phyloP scores from a whole-genome alignment of 2,888 invertebrate species.

The Macaria notata region DNA sequence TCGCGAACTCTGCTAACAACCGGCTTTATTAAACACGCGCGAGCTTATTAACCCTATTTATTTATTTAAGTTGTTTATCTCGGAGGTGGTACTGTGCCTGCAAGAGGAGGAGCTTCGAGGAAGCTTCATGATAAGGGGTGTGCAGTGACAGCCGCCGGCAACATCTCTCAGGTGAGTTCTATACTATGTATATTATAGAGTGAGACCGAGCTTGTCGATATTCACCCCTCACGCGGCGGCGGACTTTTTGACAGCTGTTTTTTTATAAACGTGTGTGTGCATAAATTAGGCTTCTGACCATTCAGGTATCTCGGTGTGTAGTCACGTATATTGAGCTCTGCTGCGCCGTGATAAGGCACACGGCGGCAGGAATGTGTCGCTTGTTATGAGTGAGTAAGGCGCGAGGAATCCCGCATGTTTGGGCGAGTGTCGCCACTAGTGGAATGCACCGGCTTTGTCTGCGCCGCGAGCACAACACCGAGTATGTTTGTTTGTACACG shows the following conservation, averaged over 20 bases:
- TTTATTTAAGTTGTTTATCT: slow-evolving; percentile 50
- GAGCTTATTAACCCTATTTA: slow-evolving; percentile 51
- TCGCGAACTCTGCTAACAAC: slow-evolving; percentile 51
- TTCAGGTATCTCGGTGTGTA: slow-evolving; percentile 18
- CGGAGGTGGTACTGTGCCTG: slow-evolving; percentile 63
- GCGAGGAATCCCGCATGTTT: slow-evolving; percentile 32
- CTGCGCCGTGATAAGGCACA: slow-evolving; percentile 12
- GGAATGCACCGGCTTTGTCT: slow-evolving; percentile 49
- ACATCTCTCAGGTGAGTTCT: slow-evolving; percentile 59
- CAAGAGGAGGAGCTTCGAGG: slow-evolving; percentile 21
- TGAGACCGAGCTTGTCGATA: slow-evolving; percentile 8
- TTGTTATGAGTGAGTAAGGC: slow-evolving; percentile 30
- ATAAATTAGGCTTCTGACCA: slow-evolving; percentile 49
- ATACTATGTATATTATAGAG: slow-evolving; percentile 5
- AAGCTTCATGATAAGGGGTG: slow-evolving; percentile 48
- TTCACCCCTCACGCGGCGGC: slow-evolving; percentile 16
- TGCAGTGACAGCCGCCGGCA: slow-evolving; percentile 39
- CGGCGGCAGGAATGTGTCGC: slow-evolving; percentile 6
- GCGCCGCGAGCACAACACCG: slow-evolving; percentile 40
- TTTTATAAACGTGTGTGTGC: slow-evolving; percentile 50
- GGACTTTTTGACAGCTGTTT: slow-evolving; percentile 49
- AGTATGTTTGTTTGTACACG: slow-evolving; percentile 44
- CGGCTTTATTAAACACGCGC: slow-evolving; percentile 55
- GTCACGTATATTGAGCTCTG: slow-evolving; percentile 22
- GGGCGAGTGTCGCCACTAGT: slow-evolving; percentile 33